Percentiles rank a stretch among this genome's conserved stretches.
These are phyloP conservation scores for Streptopelia turtur DNA, from an alignment of 2,797 vertebrate species.

Conservation along the genomic window DNA sequence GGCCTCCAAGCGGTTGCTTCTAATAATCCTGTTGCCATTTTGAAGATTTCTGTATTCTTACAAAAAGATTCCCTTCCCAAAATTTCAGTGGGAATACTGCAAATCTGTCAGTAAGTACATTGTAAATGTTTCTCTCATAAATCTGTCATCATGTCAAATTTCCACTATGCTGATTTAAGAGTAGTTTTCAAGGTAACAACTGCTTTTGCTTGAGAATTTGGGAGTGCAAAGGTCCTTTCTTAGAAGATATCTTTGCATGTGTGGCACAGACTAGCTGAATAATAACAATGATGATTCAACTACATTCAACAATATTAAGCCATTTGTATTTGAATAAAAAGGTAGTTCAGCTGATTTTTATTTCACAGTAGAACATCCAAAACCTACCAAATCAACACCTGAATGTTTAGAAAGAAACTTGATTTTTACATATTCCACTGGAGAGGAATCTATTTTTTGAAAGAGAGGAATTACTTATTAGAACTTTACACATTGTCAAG, in stretches of 20 bases:
- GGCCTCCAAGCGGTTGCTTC: background rate
- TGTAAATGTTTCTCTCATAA: background rate
- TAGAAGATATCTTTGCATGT: background rate
- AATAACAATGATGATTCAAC: background rate
- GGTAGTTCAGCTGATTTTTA: background rate
- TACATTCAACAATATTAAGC: background rate
- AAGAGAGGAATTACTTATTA: conserved; percentile 23
- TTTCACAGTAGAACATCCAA: background rate
- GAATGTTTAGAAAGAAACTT: conserved; percentile 5
- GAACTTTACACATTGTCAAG: background rate
- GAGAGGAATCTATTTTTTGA: background rate
- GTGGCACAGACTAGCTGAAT: background rate
- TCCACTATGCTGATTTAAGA: background rate
- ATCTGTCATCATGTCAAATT: background rate
- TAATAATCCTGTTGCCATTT: background rate
- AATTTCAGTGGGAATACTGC: background rate
- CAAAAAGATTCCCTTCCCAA: background rate
- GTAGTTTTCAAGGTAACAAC: background rate
- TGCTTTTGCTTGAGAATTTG: background rate
- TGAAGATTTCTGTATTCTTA: background rate
- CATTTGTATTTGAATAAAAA: background rate
- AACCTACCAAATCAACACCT: background rate
- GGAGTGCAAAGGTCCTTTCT: background rate
- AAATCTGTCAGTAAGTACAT: background rate
- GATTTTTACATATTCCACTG: background rate